phyloP scores from a whole-genome alignment of 2,113 vertebrate genomes.

The Channa argus region DNA sequence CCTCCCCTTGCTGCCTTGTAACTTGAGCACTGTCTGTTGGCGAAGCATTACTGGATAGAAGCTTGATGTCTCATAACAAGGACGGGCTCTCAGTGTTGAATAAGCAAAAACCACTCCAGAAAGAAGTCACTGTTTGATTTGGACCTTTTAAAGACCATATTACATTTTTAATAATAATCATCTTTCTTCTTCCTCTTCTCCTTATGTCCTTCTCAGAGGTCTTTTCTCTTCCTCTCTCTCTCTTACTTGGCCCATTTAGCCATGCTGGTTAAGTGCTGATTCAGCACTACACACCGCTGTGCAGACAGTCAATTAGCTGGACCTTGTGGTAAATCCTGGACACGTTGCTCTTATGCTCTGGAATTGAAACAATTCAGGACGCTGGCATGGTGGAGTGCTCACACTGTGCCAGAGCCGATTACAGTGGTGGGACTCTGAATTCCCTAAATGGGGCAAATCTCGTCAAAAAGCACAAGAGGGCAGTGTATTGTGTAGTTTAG shows the following conservation, averaged over 20 bases:
- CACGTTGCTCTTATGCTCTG: slow-evolving; percentile 47
- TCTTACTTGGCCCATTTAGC: slow-evolving; percentile 45
- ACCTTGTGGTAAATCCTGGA: slow-evolving; percentile 56
- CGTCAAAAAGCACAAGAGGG: slow-evolving; percentile 50
- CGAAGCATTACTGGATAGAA: slow-evolving; percentile 47
- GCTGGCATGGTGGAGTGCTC: slow-evolving; percentile 40
- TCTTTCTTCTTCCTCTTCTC: not conserved
- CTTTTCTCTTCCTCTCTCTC: slow-evolving; percentile 25
- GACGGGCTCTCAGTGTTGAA: slow-evolving; percentile 28
- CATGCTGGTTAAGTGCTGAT: slow-evolving; percentile 66
- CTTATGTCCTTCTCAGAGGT: slow-evolving; percentile 28
- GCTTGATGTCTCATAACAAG: slow-evolving; percentile 61
- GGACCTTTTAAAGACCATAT: not conserved
- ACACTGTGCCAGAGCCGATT: slow-evolving; percentile 60
- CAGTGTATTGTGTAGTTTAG: slow-evolving; percentile 32
- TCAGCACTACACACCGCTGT: slow-evolving; percentile 45
- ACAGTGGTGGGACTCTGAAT: slow-evolving; percentile 54
- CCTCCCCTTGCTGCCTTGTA: slow-evolving; percentile 43
- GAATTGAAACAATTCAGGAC: slow-evolving; percentile 57
- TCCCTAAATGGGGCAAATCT: slow-evolving; percentile 61
- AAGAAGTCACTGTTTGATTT: slow-evolving; percentile 13
- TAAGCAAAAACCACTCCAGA: slow-evolving; percentile 17
- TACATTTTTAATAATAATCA: not conserved
- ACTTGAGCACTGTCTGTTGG: slow-evolving; percentile 59
- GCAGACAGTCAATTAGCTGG: slow-evolving; percentile 58